Conservation (phyloP, 2,888 invertebrate genomes). For the Drosophila maculinotata region DNA sequence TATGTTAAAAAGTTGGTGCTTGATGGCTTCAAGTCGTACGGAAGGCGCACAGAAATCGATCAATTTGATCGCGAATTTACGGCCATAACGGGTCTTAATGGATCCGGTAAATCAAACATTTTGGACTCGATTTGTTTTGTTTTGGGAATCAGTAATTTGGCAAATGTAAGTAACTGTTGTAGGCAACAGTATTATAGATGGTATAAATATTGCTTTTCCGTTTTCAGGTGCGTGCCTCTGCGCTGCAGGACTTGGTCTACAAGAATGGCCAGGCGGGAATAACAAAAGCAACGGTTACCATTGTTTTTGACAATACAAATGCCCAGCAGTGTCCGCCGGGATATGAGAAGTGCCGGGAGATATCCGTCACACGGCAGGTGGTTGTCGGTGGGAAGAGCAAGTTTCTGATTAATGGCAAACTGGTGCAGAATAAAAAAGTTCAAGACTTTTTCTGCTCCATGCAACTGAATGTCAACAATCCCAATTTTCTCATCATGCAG, state of each 20-base stretch:
- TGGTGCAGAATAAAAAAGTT: conserved; percentile 95
- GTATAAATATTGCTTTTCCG: not conserved
- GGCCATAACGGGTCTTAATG: conserved; percentile 99
- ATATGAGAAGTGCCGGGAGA: conserved; percentile 95
- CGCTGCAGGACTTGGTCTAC: conserved; percentile 97
- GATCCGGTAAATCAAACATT: conserved; percentile 98
- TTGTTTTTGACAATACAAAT: conserved; percentile 97
- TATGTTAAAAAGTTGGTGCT: conserved; percentile 95
- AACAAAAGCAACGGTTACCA: conserved; percentile 97
- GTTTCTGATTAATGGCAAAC: conserved; percentile 96
- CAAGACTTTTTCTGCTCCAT: conserved; percentile 98
- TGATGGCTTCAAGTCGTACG: conserved; percentile 99
- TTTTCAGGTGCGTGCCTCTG: conserved; percentile 93
- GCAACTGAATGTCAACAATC: conserved; percentile 99
- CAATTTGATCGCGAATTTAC: conserved; percentile 98
- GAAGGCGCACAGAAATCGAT: conserved; percentile 94
- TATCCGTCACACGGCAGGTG: conserved; percentile 96
- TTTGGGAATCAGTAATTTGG: conserved; percentile 96
- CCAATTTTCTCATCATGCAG: conserved; percentile 99
- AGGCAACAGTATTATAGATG: not conserved
- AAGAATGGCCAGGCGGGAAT: conserved; percentile 98
- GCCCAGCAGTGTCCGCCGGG: conserved; percentile 93
- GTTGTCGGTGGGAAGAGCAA: conserved; percentile 94
- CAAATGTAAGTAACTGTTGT: conserved; percentile 89
- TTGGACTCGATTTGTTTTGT: conserved; percentile 99